Percentiles rank a stretch among this genome's conserved stretches.
Conservation (phyloP, 1,140 invertebrate genomes). For the Scaptomyza montana region DNA sequence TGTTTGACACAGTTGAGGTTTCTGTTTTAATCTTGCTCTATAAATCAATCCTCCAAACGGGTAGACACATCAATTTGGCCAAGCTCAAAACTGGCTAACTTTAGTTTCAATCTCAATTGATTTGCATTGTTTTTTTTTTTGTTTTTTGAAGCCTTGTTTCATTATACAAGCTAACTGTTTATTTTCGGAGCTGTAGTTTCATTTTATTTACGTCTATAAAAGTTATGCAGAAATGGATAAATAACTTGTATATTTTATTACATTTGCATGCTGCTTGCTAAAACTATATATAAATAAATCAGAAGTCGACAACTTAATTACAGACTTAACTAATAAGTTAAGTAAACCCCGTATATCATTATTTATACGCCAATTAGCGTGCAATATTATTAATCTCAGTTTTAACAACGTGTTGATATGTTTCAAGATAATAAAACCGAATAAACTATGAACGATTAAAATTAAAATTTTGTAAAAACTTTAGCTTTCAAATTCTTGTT, state of each 20-base stretch:
- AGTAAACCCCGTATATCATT: conserved; percentile 18
- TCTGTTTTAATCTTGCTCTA: conserved; percentile 23
- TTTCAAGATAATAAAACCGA: neutral
- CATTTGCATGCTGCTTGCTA: neutral
- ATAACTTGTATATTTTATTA: conserved; percentile 6
- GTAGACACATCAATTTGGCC: conserved; percentile 45
- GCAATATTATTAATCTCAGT: conserved; percentile 4
- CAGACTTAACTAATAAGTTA: conserved; percentile 6
- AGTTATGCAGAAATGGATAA: neutral
- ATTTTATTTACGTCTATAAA: neutral
- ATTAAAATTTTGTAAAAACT: too few species aligned
- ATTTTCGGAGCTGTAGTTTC: neutral
- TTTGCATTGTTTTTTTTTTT: conserved; percentile 21
- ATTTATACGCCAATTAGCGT: conserved; percentile 17
- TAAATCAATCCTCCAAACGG: conserved; percentile 39
- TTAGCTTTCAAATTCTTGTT: too few species aligned
- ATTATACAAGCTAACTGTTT: neutral
- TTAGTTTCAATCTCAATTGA: conserved; percentile 22
- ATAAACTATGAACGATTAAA: neutral
- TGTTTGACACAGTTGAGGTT: conserved; percentile 19
- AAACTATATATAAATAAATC: conserved; percentile 35
- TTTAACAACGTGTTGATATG: conserved; percentile 21
- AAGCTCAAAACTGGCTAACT: conserved; percentile 9
- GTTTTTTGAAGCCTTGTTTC: conserved; percentile 4
- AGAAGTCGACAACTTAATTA: conserved; percentile 52